Evolutionary conservation across 2,888 invertebrate species (phyloP).

Genomic region (Branchipolynoe longqiensis): DNA sequence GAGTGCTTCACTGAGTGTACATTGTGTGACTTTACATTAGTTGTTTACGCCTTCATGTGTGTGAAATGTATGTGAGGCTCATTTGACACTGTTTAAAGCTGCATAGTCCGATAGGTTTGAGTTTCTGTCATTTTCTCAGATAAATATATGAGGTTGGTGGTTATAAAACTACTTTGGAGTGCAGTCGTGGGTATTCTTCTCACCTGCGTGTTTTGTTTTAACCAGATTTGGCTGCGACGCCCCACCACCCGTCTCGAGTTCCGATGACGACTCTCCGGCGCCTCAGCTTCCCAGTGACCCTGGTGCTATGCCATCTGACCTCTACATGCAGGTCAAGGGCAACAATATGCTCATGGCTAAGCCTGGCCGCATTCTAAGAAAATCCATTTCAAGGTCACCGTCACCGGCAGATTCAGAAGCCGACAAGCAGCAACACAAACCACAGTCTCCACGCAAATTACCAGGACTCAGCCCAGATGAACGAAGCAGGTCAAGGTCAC

Average conservation of each 20-base stretch:
- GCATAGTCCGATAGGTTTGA: too few species aligned
- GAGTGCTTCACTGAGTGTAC: too few species aligned
- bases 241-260: background rate
- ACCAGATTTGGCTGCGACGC: too few species aligned
- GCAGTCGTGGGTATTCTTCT: too few species aligned
- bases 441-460: background rate
- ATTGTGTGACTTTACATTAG: too few species aligned
- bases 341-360: slow-evolving; percentile 40
- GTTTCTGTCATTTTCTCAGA: too few species aligned
- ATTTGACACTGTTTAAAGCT: too few species aligned
- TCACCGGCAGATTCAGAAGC: background rate
- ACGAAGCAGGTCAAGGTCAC: background rate
- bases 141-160: too few species aligned
- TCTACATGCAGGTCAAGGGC: slow-evolving; percentile 35
- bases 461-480: slow-evolving; percentile 37
- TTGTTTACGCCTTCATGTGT: too few species aligned
- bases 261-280: slow-evolving; percentile 7
- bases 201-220: too few species aligned
- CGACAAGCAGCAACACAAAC: background rate
- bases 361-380: slow-evolving; percentile 41
- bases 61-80: too few species aligned
- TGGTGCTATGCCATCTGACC: background rate
- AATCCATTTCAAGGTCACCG: slow-evolving; percentile 8
- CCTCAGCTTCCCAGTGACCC: background rate
- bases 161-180: too few species aligned